A percentile compares a stretch with the other conserved stretches of the same genome.
Evolutionary conservation across 1,140 invertebrate genomes (phyloP).

Genomic region (Nymphalis io): DNA sequence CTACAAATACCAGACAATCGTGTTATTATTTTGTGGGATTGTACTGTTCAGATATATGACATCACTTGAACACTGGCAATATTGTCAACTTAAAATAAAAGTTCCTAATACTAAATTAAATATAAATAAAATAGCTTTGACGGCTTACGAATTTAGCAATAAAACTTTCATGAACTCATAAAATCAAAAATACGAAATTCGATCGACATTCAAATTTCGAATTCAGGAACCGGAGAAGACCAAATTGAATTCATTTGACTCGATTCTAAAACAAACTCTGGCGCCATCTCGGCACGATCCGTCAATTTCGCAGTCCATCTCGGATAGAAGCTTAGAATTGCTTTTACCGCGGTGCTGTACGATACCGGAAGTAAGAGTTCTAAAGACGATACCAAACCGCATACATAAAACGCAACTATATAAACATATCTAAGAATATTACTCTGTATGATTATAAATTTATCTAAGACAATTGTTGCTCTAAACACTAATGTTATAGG

Average conservation of each 20-base stretch:
- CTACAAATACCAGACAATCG: too few relatives aligned
- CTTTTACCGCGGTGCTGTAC: conserved; percentile 36
- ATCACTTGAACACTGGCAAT: too few relatives aligned
- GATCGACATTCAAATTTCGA: background rate
- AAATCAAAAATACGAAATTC: conserved; percentile 4
- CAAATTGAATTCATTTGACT: conserved; percentile 31
- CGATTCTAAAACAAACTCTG: conserved; percentile 36
- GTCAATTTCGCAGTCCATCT: conserved; percentile 44
- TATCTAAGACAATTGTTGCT: too few relatives aligned
- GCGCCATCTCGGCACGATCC: conserved; percentile 39
- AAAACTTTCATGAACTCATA: background rate
- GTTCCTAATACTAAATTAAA: too few relatives aligned
- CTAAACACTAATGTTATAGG: too few relatives aligned
- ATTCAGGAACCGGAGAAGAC: background rate
- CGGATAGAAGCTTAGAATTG: conserved; percentile 42
- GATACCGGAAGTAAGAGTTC: conserved; percentile 30
- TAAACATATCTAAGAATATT: too few relatives aligned
- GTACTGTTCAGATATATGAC: too few relatives aligned
- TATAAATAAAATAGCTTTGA: too few relatives aligned
- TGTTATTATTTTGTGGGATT: too few relatives aligned
- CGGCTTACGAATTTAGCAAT: too few relatives aligned
- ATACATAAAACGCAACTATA: conserved; percentile 24
- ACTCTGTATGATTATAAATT: background rate
- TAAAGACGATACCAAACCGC: conserved; percentile 28
- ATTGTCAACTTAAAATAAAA: too few relatives aligned